Conservation (phyloP, 2,113 vertebrate genomes). For the Cephalopterus ornatus region DNA sequence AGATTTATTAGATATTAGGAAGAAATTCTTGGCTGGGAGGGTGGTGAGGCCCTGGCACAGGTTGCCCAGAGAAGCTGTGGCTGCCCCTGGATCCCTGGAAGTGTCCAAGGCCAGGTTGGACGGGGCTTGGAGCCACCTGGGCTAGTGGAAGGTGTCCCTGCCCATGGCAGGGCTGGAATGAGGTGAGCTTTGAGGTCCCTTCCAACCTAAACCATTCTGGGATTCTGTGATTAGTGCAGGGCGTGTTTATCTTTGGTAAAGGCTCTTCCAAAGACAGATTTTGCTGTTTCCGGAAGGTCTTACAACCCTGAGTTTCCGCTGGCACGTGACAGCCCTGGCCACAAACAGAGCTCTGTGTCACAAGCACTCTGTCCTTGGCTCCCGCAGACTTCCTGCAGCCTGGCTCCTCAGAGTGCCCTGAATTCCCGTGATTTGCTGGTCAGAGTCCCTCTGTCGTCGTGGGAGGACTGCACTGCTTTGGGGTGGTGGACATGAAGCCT, state of each 20-base stretch:
- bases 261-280: background rate
- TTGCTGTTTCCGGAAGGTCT: background rate
- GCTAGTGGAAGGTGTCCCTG: accelerated
- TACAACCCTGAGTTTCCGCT: background rate
- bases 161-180: accelerated
- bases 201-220: background rate
- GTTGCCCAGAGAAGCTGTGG: background rate
- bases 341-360: background rate
- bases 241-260: background rate
- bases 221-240: background rate
- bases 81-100: background rate
- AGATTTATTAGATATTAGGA: background rate
- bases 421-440: background rate
- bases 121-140: accelerated
- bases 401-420: background rate
- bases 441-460: background rate
- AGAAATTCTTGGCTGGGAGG: background rate
- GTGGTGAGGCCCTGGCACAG: background rate
- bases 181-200: background rate
- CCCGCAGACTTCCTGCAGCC: background rate
- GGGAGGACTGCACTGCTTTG: background rate
- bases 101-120: background rate
- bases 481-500: background rate
- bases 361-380: background rate
- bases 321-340: accelerated